Conservation (phyloP, 2,797 vertebrate species). For the Xenops minutus region DNA sequence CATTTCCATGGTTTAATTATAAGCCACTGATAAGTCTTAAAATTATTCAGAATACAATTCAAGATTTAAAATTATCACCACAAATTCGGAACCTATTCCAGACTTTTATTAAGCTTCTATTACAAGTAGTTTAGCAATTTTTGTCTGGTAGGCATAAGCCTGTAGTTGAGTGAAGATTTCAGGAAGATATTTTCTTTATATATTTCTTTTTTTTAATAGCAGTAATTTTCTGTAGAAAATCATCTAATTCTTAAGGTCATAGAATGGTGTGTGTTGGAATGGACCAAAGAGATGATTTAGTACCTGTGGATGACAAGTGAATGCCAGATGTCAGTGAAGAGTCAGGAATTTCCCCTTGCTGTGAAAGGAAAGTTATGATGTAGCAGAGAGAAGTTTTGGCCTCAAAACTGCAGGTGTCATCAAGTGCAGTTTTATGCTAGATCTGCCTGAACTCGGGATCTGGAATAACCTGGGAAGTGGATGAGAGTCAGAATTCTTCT, state of each 20-base stretch:
- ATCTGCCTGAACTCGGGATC: background rate
- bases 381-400: background rate
- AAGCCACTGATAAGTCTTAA: background rate
- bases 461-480: background rate
- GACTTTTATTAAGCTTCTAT: background rate
- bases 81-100: background rate
- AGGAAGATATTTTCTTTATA: background rate
- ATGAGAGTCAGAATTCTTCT: background rate
- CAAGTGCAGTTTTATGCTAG: background rate
- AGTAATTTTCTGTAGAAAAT: background rate
- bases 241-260: background rate
- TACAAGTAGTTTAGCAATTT: background rate
- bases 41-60: background rate
- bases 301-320: background rate
- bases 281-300: background rate
- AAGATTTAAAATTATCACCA: background rate
- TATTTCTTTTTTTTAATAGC: background rate
- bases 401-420: background rate
- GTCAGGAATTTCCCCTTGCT: background rate
- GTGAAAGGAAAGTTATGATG: background rate
- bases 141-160: background rate
- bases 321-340: background rate
- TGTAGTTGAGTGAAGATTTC: rapidly evolving
- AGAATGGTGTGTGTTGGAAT: background rate
- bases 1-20: rapidly evolving